Evolutionary conservation across 64 coral and sea anemone species (phyloP).

Genomic region (Trachythela sp.): DNA sequence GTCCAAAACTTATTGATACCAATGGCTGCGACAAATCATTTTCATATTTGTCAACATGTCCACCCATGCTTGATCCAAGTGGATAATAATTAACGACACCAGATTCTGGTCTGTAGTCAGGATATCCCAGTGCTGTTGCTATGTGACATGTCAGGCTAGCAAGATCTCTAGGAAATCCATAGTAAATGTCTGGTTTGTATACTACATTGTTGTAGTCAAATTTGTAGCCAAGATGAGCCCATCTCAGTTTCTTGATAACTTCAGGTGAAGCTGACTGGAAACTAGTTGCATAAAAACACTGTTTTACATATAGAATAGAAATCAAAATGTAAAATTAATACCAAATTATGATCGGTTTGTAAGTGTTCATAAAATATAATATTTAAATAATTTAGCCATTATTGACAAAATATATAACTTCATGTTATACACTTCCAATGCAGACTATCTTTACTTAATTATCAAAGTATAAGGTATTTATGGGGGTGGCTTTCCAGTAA

Average conservation of each 20-base stretch:
- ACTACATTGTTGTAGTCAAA: conserved; percentile 97
- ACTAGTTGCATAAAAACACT: neutral
- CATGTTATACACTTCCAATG: too few relatives aligned
- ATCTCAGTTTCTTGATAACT: conserved; percentile 51
- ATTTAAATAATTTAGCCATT: too few relatives aligned
- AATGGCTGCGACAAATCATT: conserved; percentile 85
- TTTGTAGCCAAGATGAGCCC: conserved; percentile 92
- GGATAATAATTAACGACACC: conserved; percentile 98
- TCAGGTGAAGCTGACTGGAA: neutral
- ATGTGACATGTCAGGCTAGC: conserved; percentile 63
- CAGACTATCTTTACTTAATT: too few relatives aligned
- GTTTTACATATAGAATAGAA: too few relatives aligned
- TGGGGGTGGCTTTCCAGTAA: too few relatives aligned
- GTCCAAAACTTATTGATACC: conserved; percentile 96
- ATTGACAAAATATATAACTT: too few relatives aligned
- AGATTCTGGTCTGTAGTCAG: conserved; percentile 84
- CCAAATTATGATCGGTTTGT: too few relatives aligned
- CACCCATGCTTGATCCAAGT: conserved; percentile 81
- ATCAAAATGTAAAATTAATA: too few relatives aligned
- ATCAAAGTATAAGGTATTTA: too few relatives aligned
- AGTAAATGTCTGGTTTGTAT: conserved; percentile 81
- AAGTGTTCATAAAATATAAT: too few relatives aligned
- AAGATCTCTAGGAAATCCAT: conserved; percentile 77
- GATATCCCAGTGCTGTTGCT: conserved; percentile 76
- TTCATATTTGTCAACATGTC: conserved; percentile 94